Evolutionary conservation across 2,888 invertebrate species (phyloP).

Genomic region (Drosophila kanekoi): DNA sequence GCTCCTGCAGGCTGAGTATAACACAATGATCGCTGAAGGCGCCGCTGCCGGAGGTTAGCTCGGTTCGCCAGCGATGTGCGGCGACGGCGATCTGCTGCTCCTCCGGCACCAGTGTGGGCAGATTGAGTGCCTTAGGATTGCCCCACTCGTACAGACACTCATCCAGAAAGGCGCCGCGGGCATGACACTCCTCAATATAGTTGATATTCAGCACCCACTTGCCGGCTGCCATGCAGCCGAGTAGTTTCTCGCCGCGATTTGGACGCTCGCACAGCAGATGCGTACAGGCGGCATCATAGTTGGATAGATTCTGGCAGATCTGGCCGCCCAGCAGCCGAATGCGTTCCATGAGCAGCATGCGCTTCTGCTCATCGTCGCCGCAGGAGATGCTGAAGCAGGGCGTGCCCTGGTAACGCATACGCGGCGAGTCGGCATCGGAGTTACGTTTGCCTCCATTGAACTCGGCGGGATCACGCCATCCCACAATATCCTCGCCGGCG

Average conservation of each 20-base stretch:
- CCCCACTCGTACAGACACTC: constrained; percentile 95
- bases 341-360: constrained; percentile 70
- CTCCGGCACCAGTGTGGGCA: constrained; percentile 84
- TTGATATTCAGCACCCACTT: constrained; percentile 94
- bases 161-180: constrained; percentile 76
- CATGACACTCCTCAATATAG: constrained; percentile 90
- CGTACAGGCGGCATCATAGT: constrained; percentile 88
- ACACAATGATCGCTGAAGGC: constrained; percentile 87
- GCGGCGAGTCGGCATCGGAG: constrained; percentile 37
- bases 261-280: constrained; percentile 92
- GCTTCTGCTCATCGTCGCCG: constrained; percentile 73
- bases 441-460: constrained; percentile 60
- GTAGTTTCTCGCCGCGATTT: constrained; percentile 93
- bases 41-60: constrained; percentile 81
- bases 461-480: constrained; percentile 89
- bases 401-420: constrained; percentile 76
- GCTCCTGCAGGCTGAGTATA: constrained; percentile 88
- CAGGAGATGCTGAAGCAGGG: constrained; percentile 84
- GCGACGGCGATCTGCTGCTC: constrained; percentile 87
- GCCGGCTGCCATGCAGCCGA: constrained; percentile 94
- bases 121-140: constrained; percentile 88
- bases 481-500: constrained; percentile 88
- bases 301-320: constrained; percentile 81
- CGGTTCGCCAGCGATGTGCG: constrained; percentile 90
- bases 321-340: constrained; percentile 76